Conservation (phyloP, 2,888 invertebrate species). For the Eurytoma californica region DNA sequence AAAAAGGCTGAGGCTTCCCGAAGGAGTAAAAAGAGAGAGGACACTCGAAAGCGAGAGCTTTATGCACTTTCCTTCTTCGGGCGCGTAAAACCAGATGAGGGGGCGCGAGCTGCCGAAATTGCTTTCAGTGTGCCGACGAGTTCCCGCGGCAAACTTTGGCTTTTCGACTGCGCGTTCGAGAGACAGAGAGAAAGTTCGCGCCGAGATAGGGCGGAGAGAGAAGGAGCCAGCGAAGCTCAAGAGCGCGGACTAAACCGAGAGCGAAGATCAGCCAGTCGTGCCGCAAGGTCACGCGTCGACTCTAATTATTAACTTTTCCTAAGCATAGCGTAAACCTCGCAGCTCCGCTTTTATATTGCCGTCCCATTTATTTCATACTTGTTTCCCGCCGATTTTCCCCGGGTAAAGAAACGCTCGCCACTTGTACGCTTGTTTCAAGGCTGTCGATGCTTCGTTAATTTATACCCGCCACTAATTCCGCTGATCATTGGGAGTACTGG, state of each 20-base stretch:
- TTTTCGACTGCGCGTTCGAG: constrained; percentile 66
- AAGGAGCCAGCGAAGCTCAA: constrained; percentile 39
- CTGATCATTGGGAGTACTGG: not conserved
- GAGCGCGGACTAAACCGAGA: constrained; percentile 57
- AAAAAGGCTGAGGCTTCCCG: constrained; percentile 43
- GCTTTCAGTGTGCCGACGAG: constrained; percentile 70
- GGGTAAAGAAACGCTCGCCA: not conserved
- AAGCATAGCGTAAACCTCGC: constrained; percentile 37
- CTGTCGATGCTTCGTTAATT: not conserved
- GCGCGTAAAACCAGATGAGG: constrained; percentile 61
- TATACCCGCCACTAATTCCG: not conserved
- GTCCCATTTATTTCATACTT: not conserved
- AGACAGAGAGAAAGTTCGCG: constrained; percentile 52
- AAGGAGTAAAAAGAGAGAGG: constrained; percentile 57
- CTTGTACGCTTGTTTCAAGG: not conserved
- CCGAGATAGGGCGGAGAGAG: constrained; percentile 56
- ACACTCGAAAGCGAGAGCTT: constrained; percentile 66
- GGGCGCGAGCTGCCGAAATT: constrained; percentile 71
- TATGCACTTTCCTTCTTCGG: constrained; percentile 72
- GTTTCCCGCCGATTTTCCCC: not conserved
- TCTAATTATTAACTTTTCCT: constrained; percentile 72
- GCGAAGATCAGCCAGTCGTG: constrained; percentile 56
- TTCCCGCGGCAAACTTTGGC: constrained; percentile 71
- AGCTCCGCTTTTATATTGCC: not conserved
- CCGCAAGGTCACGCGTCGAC: constrained; percentile 74